These are phyloP conservation scores for Microchrysa polita DNA, from an alignment of 2,888 invertebrate species.

Conservation along the genomic window DNA sequence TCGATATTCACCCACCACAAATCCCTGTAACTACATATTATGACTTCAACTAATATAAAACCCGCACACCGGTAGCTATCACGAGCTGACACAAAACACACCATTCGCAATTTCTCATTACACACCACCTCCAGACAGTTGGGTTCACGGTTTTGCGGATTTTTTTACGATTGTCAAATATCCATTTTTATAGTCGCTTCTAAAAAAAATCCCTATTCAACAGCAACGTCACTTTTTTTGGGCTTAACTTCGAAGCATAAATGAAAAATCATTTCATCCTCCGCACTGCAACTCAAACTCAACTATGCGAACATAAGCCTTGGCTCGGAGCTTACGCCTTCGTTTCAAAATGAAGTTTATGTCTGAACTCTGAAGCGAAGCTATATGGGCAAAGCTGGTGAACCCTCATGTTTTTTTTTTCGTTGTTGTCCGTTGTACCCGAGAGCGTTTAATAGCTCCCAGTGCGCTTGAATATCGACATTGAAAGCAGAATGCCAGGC, in stretches of 20 bases:
- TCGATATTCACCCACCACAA: too few species aligned
- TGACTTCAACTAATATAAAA: too few species aligned
- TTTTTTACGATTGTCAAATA: slow-evolving; percentile 41
- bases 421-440: too few species aligned
- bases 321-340: neutral
- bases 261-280: slow-evolving; percentile 42
- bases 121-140: neutral
- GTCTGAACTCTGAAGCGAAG: slow-evolving; percentile 14
- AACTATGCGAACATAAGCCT: neutral
- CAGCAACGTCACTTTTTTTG: slow-evolving; percentile 32
- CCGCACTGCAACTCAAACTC: slow-evolving; percentile 9
- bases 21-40: too few species aligned
- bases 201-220: slow-evolving; percentile 26
- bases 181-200: slow-evolving; percentile 18
- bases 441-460: slow-evolving; percentile 6
- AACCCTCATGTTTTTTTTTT: neutral
- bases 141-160: neutral
- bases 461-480: neutral
- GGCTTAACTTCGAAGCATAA: slow-evolving; percentile 40
- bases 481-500: neutral
- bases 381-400: neutral
- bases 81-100: neutral
- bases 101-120: slow-evolving; percentile 6
- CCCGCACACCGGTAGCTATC: too few species aligned
- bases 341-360: slow-evolving; percentile 20